These are phyloP conservation scores for Proctacanthus coquilletti DNA, from an alignment of 1,140 invertebrate genomes.

Conservation along the genomic window DNA sequence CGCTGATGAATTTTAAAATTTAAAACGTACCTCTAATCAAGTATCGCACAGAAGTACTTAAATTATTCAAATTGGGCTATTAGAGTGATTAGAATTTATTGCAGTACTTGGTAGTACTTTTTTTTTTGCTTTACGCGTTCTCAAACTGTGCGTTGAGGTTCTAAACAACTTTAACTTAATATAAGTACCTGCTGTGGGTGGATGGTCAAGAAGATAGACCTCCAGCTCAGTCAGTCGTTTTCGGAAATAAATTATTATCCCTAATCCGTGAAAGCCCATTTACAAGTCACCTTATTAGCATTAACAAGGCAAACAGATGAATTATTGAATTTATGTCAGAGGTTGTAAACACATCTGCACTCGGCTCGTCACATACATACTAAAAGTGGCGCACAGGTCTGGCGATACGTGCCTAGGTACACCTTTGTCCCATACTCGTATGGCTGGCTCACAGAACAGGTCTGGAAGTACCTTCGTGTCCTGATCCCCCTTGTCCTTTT, in stretches of 20 bases:
- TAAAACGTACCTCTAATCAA: no score
- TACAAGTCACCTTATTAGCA: constrained; percentile 1
- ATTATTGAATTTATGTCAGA: constrained; percentile 1
- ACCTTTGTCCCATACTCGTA: no score
- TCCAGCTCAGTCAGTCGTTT: not conserved
- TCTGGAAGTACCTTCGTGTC: no score
- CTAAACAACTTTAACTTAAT: not conserved
- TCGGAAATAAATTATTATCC: not conserved
- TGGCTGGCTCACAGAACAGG: no score
- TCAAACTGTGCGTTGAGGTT: not conserved
- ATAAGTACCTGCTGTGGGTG: not conserved
- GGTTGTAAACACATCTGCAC: not conserved
- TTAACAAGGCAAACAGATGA: constrained; percentile 1
- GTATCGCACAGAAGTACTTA: no score
- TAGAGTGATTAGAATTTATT: not conserved
- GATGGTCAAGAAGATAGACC: not conserved
- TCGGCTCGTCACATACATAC: not conserved
- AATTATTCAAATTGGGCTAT: not conserved
- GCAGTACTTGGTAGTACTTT: not conserved
- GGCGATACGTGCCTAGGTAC: no score
- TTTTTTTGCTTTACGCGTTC: not conserved
- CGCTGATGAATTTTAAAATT: no score
- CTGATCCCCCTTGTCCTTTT: no score
- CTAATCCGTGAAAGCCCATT: not conserved
- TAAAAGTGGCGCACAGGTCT: no score